Base-by-base conservation (phyloP, 2,113 vertebrate genomes). In the Hippopotamus amphibius region DNA sequence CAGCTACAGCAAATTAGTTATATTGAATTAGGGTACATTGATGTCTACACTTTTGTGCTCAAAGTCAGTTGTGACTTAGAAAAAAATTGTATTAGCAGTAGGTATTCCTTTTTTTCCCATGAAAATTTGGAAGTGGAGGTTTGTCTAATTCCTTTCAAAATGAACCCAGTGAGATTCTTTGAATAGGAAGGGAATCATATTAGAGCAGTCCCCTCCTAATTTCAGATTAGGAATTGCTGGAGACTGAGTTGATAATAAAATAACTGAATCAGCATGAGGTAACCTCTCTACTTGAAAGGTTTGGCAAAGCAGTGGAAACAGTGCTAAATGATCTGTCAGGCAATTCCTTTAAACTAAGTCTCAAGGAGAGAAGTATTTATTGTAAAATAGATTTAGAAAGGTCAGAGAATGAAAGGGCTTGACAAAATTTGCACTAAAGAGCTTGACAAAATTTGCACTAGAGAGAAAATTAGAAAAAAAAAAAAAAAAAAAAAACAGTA, bases 361-460 rank as follows among this genome's bases (percentile, higher is more conserved):
- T 95, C 85, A 77, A 94, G 72, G 77, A 96, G 46, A 86, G 46
- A 97, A 85, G 24, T 65, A 91, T 91, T 97, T 93, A 93, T 92
- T 82, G 95, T 59, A 97, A 96, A 96, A 90, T 85, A 93, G 96
- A 93, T 88, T 94, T 91, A 93, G 93, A 98, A 97, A 97, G 95
- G 90, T 95, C 88, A 97, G 93, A 86, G 89, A 90, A 92, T 90
- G 65, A 90, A 96, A 96, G 57, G 22, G 21, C 21, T 96, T 96
- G 66, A 94, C 57, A 93, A 90, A 96, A 95, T 96, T 48, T 95
- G 59, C 41, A 84, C 71, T 93, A 71, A 77, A 88, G 37, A 37
- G 37, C 21, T 96, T 96, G 66, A 94, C 57, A 93, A 90, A 96
- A 95, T 96, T 48, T 95, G 59, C 41, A 84, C 71, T 93, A 71